Conservation (phyloP, 1,140 invertebrate species). For the Venustaconcha ellipsiformis region DNA sequence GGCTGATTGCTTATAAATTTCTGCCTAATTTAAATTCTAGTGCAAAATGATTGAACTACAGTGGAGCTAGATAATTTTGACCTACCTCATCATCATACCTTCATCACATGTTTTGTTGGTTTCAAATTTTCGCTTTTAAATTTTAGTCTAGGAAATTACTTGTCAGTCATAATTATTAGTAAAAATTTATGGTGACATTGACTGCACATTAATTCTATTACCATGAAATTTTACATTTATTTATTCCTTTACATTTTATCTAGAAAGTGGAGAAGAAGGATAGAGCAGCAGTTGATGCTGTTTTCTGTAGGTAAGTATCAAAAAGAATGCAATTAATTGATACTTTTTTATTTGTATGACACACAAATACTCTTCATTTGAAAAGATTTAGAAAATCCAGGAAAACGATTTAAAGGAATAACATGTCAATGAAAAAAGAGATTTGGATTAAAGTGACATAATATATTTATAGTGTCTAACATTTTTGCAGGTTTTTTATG, state of each 20-base stretch:
- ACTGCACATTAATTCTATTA: background rate
- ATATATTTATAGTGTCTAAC: background rate
- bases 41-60: no score
- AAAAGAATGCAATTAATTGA: background rate
- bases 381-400: background rate
- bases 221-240: background rate
- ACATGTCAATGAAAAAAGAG: background rate
- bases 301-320: slow-evolving; percentile 77
- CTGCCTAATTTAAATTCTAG: no score
- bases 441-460: background rate
- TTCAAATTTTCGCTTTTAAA: background rate
- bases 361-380: background rate
- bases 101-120: no score
- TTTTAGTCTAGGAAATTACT: background rate
- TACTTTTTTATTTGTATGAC: slow-evolving; percentile 1
- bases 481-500: background rate
- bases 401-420: background rate
- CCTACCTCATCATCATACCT: no score
- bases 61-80: no score
- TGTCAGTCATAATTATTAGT: background rate
- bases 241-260: slow-evolving; percentile 1
- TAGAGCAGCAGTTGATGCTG: slow-evolving; percentile 87
- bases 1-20: no score
- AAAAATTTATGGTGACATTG: background rate
- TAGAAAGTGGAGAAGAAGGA: slow-evolving; percentile 67